A percentile compares a stretch with the other conserved stretches of the same genome.
Conservation (phyloP, 2,113 vertebrate genomes). For the Nicator chloris region DNA sequence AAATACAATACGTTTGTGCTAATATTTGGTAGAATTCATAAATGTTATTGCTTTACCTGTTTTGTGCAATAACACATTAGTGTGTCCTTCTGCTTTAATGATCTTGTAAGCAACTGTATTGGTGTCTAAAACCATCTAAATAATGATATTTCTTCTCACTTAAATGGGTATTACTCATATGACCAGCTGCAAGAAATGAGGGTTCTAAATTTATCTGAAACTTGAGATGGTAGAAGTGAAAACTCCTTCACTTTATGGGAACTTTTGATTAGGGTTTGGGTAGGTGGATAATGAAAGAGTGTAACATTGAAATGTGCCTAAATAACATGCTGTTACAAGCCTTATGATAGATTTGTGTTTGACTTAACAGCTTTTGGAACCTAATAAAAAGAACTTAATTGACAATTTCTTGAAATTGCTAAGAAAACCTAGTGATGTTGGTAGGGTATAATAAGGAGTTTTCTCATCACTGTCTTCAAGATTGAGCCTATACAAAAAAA, state of each 20-base stretch:
- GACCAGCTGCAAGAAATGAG: constrained; percentile 37
- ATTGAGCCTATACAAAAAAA: constrained; percentile 86
- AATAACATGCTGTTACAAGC: constrained; percentile 81
- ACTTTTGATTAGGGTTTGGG: constrained; percentile 70
- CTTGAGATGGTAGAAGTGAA: constrained; percentile 46
- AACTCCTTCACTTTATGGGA: constrained; percentile 67
- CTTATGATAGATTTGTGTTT: constrained; percentile 84
- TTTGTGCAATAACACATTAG: not conserved
- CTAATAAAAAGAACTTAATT: constrained; percentile 94
- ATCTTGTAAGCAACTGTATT: not conserved
- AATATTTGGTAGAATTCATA: not conserved
- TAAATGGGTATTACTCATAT: not conserved
- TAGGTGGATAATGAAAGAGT: constrained; percentile 77
- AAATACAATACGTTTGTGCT: not conserved
- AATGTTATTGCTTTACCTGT: not conserved
- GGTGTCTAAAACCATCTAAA: not conserved
- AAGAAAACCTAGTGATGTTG: constrained; percentile 86
- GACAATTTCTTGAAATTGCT: constrained; percentile 95
- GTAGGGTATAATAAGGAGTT: constrained; percentile 90
- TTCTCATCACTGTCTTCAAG: constrained; percentile 89
- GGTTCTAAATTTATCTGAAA: constrained; percentile 48
- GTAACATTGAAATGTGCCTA: constrained; percentile 77
- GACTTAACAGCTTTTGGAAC: constrained; percentile 85
- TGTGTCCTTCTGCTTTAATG: not conserved
- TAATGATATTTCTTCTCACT: constrained; percentile 11